Conservation (phyloP, 2,888 invertebrate species). For the Xanthia togata region DNA sequence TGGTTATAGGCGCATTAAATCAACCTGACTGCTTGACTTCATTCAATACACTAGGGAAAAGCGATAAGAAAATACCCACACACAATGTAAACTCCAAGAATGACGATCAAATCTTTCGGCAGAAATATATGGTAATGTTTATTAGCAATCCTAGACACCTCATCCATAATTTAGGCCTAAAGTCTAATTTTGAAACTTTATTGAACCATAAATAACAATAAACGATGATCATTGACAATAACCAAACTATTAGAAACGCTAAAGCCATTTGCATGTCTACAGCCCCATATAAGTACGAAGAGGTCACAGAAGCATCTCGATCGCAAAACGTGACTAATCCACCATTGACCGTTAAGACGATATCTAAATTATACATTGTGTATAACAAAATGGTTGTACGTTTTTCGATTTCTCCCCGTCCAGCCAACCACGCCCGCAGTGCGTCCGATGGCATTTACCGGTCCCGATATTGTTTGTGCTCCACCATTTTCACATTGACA, state of each 20-base stretch:
- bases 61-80: conserved; percentile 54
- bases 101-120: conserved; percentile 40
- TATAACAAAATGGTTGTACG: conserved; percentile 71
- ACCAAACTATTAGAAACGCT: conserved; percentile 13
- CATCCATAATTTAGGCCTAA: conserved; percentile 38
- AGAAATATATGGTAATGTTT: conserved; percentile 56
- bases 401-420: conserved; percentile 68
- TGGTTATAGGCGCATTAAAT: conserved; percentile 55
- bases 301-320: conserved; percentile 73
- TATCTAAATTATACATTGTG: conserved; percentile 82
- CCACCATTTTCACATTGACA: conserved; percentile 79
- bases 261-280: conserved; percentile 49
- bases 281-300: conserved; percentile 53
- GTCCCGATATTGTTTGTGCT: conserved; percentile 75
- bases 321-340: conserved; percentile 80
- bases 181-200: conserved; percentile 53
- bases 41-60: conserved; percentile 53
- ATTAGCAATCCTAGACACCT: conserved; percentile 28
- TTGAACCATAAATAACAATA: conserved; percentile 53
- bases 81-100: conserved; percentile 16
- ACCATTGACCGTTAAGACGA: conserved; percentile 76
- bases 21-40: conserved; percentile 51
- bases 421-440: conserved; percentile 71
- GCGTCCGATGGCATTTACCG: conserved; percentile 82
- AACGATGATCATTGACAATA: conserved; percentile 45